phyloP scores from a whole-genome alignment of 1,140 invertebrate genomes.

The Druon quercuslanigerum region DNA sequence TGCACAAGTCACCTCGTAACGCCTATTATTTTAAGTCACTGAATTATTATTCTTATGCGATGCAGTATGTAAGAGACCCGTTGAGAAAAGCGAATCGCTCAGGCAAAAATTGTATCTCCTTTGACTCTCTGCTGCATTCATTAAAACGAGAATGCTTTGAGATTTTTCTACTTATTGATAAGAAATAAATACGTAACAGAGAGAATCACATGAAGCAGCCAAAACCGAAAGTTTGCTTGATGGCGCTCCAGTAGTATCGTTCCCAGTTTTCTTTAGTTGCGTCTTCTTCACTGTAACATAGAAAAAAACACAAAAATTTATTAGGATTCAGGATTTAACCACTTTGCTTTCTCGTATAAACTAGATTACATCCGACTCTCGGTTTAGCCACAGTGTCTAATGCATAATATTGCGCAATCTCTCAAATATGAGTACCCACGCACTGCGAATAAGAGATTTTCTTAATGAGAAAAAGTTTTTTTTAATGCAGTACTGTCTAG shows the following conservation, averaged over 20 bases:
- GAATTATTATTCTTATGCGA: conserved; percentile 2
- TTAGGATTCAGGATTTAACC: too few species aligned
- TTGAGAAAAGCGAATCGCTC: conserved; percentile 9
- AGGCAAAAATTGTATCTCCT: conserved; percentile 18
- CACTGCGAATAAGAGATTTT: too few species aligned
- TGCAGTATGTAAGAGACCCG: not conserved
- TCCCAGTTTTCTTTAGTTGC: conserved; percentile 92
- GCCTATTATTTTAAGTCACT: not conserved
- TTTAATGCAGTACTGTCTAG: too few species aligned
- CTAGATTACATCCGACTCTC: too few species aligned
- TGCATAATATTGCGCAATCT: too few species aligned
- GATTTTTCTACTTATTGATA: conserved; percentile 62
- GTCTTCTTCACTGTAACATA: conserved; percentile 82
- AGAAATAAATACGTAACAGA: conserved; percentile 56
- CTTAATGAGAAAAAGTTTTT: too few species aligned
- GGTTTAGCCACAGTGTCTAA: too few species aligned
- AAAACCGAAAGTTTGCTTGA: conserved; percentile 94
- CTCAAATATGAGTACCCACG: too few species aligned
- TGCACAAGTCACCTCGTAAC: not conserved
- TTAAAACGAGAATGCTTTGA: not conserved
- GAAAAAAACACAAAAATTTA: not conserved
- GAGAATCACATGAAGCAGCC: conserved; percentile 84
- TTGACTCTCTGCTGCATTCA: not conserved
- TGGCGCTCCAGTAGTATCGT: conserved; percentile 94
- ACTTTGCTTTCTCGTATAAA: too few species aligned